Evolutionary conservation across 2,113 vertebrate species (phyloP).

Genomic region (Drymodes brunneopygia): DNA sequence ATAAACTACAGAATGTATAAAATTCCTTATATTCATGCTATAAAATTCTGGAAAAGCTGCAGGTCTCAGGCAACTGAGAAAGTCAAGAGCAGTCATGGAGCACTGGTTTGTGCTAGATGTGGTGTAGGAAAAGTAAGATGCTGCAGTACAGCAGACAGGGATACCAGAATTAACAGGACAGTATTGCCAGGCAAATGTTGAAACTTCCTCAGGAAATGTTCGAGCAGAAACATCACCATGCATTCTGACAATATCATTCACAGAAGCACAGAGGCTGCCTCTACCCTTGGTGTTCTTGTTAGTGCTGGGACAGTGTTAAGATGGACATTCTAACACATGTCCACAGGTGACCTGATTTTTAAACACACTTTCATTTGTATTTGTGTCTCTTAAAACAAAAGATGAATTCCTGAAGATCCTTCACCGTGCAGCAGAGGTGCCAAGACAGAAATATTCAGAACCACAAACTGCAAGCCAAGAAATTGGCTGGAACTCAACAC

Average conservation of each 20-base stretch:
- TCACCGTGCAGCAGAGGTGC: constrained; percentile 71
- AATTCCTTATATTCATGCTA: background rate
- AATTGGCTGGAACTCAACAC: constrained; percentile 83
- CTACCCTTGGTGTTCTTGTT: background rate
- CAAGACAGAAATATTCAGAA: constrained; percentile 80
- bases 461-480: constrained; percentile 88
- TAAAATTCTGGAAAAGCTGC: background rate
- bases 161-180: background rate
- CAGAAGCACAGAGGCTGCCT: background rate
- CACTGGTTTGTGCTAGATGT: background rate
- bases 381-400: constrained; percentile 37
- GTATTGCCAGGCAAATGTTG: background rate
- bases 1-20: background rate
- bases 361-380: background rate
- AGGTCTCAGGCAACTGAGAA: background rate
- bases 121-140: background rate
- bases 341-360: background rate
- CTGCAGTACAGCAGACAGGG: background rate
- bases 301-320: background rate
- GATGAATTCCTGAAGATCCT: constrained; percentile 78
- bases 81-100: background rate
- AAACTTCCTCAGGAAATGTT: background rate
- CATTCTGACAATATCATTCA: background rate
- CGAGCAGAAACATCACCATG: background rate
- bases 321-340: background rate